phyloP scores from a whole-genome alignment of 1,140 invertebrate genomes.

The Mactra quadrangularis region DNA sequence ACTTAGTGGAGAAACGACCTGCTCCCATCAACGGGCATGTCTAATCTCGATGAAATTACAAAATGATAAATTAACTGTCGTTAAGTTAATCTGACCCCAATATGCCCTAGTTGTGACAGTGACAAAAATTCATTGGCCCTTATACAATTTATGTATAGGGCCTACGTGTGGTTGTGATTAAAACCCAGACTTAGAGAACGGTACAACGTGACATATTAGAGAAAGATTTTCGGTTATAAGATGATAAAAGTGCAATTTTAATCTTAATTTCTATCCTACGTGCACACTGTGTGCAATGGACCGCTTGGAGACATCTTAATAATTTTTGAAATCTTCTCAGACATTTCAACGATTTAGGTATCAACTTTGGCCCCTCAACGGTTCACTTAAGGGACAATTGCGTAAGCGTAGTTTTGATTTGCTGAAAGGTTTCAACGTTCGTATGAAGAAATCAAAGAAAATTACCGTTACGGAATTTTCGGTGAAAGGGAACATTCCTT shows the following conservation, averaged over 20 bases:
- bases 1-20: too few relatives aligned
- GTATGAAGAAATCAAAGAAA: conserved; percentile 7
- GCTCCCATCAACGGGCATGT: not conserved
- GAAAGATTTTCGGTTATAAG: too few relatives aligned
- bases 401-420: conserved; percentile 50
- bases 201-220: too few relatives aligned
- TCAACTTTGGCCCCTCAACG: conserved; percentile 58
- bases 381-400: conserved; percentile 59
- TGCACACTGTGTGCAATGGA: conserved; percentile 43
- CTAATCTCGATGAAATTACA: too few relatives aligned
- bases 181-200: too few relatives aligned
- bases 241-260: conserved; percentile 60
- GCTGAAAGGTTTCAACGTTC: conserved; percentile 25
- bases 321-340: conserved; percentile 11
- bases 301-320: conserved; percentile 49
- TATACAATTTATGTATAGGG: conserved; percentile 62
- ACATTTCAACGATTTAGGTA: conserved; percentile 31
- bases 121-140: conserved; percentile 51
- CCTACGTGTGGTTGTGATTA: too few relatives aligned
- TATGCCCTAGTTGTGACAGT: conserved; percentile 29
- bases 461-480: conserved; percentile 55
- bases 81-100: too few relatives aligned
- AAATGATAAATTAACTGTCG: too few relatives aligned
- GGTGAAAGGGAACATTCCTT: conserved; percentile 20
- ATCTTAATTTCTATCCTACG: conserved; percentile 16